A percentile compares a stretch with the other conserved stretches of the same genome.
Evolutionary conservation across 2,113 vertebrate genomes (phyloP).

Genomic region (Abramis brama): DNA sequence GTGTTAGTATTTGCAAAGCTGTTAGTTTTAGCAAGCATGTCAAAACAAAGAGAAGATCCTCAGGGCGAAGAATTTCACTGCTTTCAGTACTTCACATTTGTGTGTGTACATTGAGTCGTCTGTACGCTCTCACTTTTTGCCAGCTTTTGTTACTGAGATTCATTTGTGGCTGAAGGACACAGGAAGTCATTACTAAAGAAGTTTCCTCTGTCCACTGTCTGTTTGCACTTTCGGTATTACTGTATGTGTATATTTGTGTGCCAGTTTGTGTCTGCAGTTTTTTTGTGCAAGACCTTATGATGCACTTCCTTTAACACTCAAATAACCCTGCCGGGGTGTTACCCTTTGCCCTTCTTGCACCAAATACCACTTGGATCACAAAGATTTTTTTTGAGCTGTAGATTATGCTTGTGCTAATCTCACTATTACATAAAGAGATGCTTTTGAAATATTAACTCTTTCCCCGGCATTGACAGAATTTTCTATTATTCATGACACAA

Average conservation of each 20-base stretch:
- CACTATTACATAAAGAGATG: conserved; percentile 33
- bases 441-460: conserved; percentile 4
- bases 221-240: conserved; percentile 27
- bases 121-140: neutral
- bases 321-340: neutral
- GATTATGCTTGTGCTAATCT: conserved; percentile 25
- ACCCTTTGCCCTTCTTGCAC: neutral
- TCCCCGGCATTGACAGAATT: too few species aligned
- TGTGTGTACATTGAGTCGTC: neutral
- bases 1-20: neutral
- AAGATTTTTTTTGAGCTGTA: conserved; percentile 20
- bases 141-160: neutral
- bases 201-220: conserved; percentile 15
- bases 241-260: conserved; percentile 12
- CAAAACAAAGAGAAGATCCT: neutral
- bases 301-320: neutral
- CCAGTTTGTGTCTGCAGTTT: neutral
- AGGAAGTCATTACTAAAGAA: conserved; percentile 37
- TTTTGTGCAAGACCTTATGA: neutral
- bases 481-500: too few species aligned
- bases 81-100: neutral
- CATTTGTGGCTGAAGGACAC: neutral
- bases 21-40: neutral
- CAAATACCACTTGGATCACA: neutral
- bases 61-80: neutral